These are phyloP conservation scores for Epistrophella euchroma DNA, from an alignment of 2,888 invertebrate species.

Conservation along the genomic window DNA sequence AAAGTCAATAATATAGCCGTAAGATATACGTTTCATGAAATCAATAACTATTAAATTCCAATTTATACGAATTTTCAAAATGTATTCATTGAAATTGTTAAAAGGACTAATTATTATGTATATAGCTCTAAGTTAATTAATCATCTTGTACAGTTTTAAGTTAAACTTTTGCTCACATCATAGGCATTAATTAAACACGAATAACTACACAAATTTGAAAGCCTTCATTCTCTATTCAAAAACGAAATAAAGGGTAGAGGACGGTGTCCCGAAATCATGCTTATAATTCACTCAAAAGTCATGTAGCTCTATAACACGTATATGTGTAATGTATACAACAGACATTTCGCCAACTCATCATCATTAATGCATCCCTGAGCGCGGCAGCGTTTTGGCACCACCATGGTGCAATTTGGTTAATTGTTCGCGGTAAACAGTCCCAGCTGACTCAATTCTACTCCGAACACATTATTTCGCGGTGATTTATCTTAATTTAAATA, in stretches of 20 bases:
- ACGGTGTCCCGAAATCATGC: constrained; percentile 25
- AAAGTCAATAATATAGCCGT: too few relatives aligned
- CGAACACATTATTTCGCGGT: constrained; percentile 80
- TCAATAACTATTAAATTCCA: constrained; percentile 14
- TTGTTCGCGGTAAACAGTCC: constrained; percentile 74
- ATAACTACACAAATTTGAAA: constrained; percentile 45
- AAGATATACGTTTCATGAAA: neutral
- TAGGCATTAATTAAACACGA: constrained; percentile 62
- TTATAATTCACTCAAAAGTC: constrained; percentile 61
- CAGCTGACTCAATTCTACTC: constrained; percentile 69
- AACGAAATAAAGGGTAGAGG: neutral
- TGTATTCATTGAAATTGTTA: neutral
- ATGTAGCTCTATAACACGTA: neutral
- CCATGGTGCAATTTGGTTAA: constrained; percentile 69
- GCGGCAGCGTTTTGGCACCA: constrained; percentile 13
- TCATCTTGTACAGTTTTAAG: constrained; percentile 26
- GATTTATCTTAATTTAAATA: constrained; percentile 84
- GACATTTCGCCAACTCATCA: constrained; percentile 66
- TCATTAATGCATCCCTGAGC: constrained; percentile 53
- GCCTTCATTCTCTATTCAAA: constrained; percentile 13
- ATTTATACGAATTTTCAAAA: neutral
- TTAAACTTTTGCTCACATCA: constrained; percentile 39
- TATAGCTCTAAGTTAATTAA: constrained; percentile 45
- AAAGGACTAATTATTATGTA: constrained; percentile 48
- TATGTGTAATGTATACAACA: neutral